Evolutionary conservation across 2,888 invertebrate species (phyloP), one percentile per base, ranked within the genome.

Genomic region (Epistrophella euchroma): DNA sequence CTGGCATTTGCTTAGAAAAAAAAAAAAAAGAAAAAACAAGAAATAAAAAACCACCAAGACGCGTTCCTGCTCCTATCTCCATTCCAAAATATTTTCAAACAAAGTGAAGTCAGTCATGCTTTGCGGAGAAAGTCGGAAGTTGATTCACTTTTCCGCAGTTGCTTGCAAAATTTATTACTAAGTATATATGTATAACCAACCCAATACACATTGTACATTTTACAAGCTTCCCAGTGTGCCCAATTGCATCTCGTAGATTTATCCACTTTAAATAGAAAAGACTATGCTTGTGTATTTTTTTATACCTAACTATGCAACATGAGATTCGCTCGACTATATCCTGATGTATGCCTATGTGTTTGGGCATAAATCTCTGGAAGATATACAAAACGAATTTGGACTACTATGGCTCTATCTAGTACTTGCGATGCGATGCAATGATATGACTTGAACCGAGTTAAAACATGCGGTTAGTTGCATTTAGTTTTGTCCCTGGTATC

Each of bases 101-200:
- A 71, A 82, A 78, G 79, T 74, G 68, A 73, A 88, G 86, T 83
- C 87, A 88, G 82, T 76, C 87, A 83, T 83, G 88, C 87, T 55
- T 88, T 76, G 83, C 83, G 78, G 88, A 88, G 88, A 88, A 88
- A 88, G 88, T 88, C 87, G 88, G 88, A 88, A 88, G 88, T 79
- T 82, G 88, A 88, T 81, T 88, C 81, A 78, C 78, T 88, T 82
- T 88, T 87, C 87, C 88, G 88, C 81, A 83, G 73, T 83, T 83
- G 80, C 83, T 87, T 79, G 72, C 47, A 52, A 82, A 88, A 87
- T 88, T 80, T 87, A 88, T 88, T 88, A 60, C 60, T 22, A 37
- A 37, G 56, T 56, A 47, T 4, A 10, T 45, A 45, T 13, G 40
- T 40, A 40, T 40, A 37, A n/a, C 22, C 52, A 17, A 37, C 11